Base-by-base conservation (phyloP, 1,140 invertebrate species). In the Pararge aegeria region DNA sequence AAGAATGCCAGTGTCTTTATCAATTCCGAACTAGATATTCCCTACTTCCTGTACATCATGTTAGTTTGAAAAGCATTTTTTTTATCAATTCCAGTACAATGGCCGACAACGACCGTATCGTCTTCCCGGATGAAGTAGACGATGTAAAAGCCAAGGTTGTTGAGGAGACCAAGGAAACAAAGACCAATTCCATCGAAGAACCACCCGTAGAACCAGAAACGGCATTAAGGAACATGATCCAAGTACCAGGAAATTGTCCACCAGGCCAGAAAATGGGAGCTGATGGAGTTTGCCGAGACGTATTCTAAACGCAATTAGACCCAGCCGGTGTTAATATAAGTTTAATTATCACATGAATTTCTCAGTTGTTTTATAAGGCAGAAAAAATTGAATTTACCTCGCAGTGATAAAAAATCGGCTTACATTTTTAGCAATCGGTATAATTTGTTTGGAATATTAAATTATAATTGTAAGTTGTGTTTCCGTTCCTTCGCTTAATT, bases 241-340 rank as follows among this genome's bases (percentile, higher is more conserved):
- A 49, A 12, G 76, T 64, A 0, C 87, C 84, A 0, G 7, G 59
- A n/a, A 87, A 89, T 48, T 89, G 87, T 27, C 82, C 82, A 0
- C 44, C 61, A 0, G 87, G 86, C 0, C 67, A 73, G 20, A 18
- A 71, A 38, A 75, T 73, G 64, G 83, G 73, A 1, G 58, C 74
- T 0, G 70, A 85, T 52, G 87, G 87, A 5, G 70, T 81, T 1
- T 90, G 87, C 53, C 69, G 85, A 1, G 73, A 84, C 58, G 71
- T 83, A 5, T 83, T 84, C 30, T 62, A 80, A 78, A 21, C 5
- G 16, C 5, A 1, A 12, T 34, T 10, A 3, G 1, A 34, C 7
- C 30, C n/a, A 1, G n/a, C 5, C 7, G 30, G 2, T n/a, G 10
- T 34, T 12, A 3, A 12, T 34, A 1, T 34, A 34, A 3, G 30